Evolutionary conservation across 2,113 vertebrate genomes (phyloP), one percentile per base, ranked within the genome.

Genomic region (Crotalus helleri): DNA sequence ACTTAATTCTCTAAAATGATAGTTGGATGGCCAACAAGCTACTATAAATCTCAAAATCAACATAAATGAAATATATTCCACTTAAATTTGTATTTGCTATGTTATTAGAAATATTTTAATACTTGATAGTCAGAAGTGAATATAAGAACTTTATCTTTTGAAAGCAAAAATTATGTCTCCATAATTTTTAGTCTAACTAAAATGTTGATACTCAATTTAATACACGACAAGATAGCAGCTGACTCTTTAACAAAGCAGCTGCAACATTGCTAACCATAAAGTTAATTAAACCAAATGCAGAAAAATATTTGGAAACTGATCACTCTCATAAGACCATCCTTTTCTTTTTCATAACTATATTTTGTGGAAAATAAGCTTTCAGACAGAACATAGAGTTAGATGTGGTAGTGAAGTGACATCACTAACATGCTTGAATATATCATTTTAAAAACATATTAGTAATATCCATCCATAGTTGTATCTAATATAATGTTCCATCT

Each of bases 241-340:
- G 86, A 93, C 85, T 90, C 85, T 39, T 39, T 92, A 93, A 93
- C 1, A 69, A 69, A 69, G 61, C 61, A n/a, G 61, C 26, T n/a
- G 94, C 93, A 93, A 74, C 59, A 93, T 0, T 87, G 85, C 85
- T 87, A 93, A 53, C 91, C 95, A 94, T 93, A 97, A 96, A 95
- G 19, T 87, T 94, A 81, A 93, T 93, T 93, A 94, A 94, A 91
- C 8, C 46, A 93, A 94, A 88, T 94, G 88, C 92, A 88, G 90
- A 90, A 94, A 97, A 95, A 94, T 97, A 95, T 92, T 93, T 90
- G 49, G 89, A 97, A 95, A 92, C 92, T 81, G 90, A 92, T 86
- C 74, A 91, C 95, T 92, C 92, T 91, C 92, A 90, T 91, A 96
- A 94, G 87, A 21, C 57, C 61, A 95, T 94, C 87, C 96, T 74